Evolutionary conservation across 2,888 invertebrate species (phyloP), one percentile per base, ranked within the genome.

Genomic region (Limnephilus marmoratus): DNA sequence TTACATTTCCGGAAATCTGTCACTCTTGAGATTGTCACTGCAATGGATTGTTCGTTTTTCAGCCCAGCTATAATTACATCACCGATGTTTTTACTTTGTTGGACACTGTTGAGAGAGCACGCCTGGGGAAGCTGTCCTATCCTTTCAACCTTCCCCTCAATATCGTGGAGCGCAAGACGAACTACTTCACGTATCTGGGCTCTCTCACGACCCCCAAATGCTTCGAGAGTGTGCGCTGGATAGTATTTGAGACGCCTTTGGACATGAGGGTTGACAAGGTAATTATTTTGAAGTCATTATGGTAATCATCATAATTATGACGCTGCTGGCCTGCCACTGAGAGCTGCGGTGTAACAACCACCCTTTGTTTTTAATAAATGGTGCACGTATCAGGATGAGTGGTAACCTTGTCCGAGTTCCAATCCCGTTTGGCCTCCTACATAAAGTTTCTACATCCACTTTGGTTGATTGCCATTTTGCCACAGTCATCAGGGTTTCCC

Each of bases 131-230:
- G 34, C 37, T 89, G 24, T 31, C 18, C 7, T 89, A 89, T 31
- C 89, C 89, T 12, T 24, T 80, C 34, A 15, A 1, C 5, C 2
- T 89, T 31, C 89, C 89, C 13, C 80, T 89, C 13, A 68, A 80
- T 11, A 29, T 89, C 24, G 80, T 89, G 37, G 37, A 68, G n/a
- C n/a, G 68, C 34, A 34, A 53, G 11, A 24, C 80, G 12, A 34
- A 45, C 7, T 97, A 96, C 94, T 97, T 96, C 93, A 95, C 95
- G 34, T 97, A 97, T 94, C 95, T 94, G 4, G 97, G 97, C 0
- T 97, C 97, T 0, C 94, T 97, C 24, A 96, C 96, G 0, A 95
- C 95, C 92, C 97, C 97, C 7, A 97, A 97, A 0, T 97, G 96
- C 94, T 96, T 95, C 24, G 96, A 97, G 94, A 96, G 96, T 12